Base-by-base conservation (phyloP, 2,797 vertebrate genomes). In the Acanthiza pusilla region DNA sequence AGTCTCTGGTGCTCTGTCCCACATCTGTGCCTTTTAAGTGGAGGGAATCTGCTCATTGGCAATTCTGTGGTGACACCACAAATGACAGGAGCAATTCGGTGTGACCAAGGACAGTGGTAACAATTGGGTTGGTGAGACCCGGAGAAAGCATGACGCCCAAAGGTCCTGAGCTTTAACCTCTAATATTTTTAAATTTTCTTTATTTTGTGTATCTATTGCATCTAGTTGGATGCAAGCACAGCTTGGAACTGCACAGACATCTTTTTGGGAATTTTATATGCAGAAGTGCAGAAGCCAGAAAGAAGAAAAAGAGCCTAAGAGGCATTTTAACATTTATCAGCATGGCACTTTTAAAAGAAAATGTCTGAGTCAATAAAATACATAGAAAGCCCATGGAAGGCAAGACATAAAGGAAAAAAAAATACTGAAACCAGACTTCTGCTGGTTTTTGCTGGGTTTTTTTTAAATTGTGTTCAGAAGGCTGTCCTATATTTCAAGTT, bases 391-490 rank as follows among this genome's bases (percentile, higher is more conserved):
- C 9, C 40, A 58, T 1, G 47, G 65, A 71, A 76, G 16, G 11
- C 34, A 61, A 85, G 8, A 23, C 13, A 67, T 58, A 26, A 45
- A 63, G n/a, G 6, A 2, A 23, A 83, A 65, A 38, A 53, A n/a
- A 11, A 7, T 0, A 3, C 0, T 9, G 27, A 32, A 29, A 6
- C 1, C 16, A 38, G 3, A 2, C 7, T 94, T 81, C 40, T 80
- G 5, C 18, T 70, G 20, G 1, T 4, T 72, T 72, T n/a, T 65
- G 12, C 3, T 43, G 26, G 32, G 42, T 65, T 71, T 47, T 40
- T 16, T 63, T 19, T 3, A 48, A 30, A 13, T 9, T 43, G 22
- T 38, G 14, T 25, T 92, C 17, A 54, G 29, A 76, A 73, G 47
- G 8, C 12, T 25, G 26, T 43, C 11, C 25, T 80, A 65, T 43